These are phyloP conservation scores for Trogon melanurus DNA, from an alignment of 2,113 vertebrate species.

Conservation along the genomic window DNA sequence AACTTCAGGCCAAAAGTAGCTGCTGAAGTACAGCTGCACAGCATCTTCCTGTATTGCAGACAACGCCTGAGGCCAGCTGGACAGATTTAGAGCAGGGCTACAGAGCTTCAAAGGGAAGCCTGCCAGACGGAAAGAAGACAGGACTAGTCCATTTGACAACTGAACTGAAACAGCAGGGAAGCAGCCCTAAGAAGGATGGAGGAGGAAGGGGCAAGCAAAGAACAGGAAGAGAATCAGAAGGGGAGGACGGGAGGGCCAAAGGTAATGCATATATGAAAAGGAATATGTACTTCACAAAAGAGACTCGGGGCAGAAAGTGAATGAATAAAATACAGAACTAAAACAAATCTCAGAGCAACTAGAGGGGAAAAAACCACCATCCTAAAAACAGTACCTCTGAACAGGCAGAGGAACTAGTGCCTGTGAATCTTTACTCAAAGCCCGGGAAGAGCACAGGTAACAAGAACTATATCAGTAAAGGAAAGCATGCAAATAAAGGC, in stretches of 20 bases:
- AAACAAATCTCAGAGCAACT: background rate
- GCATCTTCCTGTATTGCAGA: background rate
- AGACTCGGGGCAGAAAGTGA: background rate
- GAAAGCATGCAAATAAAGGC: background rate
- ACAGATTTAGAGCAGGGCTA: constrained; percentile 13
- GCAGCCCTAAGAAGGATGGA: background rate
- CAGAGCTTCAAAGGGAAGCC: constrained; percentile 48
- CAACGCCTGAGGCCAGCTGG: background rate
- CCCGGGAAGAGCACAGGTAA: background rate
- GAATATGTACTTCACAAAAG: background rate
- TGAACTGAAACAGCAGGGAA: constrained; percentile 39
- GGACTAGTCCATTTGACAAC: constrained; percentile 15
- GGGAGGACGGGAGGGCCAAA: background rate
- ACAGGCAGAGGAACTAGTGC: background rate
- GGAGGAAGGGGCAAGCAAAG: background rate
- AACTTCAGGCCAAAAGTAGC: background rate
- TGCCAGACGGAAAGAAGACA: constrained; percentile 40
- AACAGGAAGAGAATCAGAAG: background rate
- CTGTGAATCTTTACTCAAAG: background rate
- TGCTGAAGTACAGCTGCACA: background rate
- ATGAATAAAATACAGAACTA: background rate
- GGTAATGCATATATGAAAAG: background rate
- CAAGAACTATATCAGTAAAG: background rate
- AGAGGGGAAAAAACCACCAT: background rate
- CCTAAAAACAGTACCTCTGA: background rate